These are phyloP conservation scores for Troides helena DNA, from an alignment of 2,888 invertebrate species.

Conservation along the genomic window DNA sequence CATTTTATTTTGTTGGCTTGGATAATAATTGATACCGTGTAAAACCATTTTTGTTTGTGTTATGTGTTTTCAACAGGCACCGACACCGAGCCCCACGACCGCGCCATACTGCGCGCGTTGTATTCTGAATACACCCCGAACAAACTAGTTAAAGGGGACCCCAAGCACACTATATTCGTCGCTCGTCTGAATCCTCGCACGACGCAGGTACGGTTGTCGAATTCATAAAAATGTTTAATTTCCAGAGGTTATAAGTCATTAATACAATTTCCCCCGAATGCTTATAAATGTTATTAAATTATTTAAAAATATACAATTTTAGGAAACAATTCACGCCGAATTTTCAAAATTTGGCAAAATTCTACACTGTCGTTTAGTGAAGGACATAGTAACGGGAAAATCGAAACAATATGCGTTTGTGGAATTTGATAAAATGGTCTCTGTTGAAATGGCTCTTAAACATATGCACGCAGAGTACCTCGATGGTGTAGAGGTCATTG, in stretches of 20 bases:
- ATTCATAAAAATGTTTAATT: neutral
- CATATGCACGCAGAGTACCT: constrained; percentile 81
- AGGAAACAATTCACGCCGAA: constrained; percentile 77
- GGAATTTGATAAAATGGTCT: constrained; percentile 84
- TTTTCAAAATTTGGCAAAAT: constrained; percentile 85
- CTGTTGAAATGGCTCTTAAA: constrained; percentile 82
- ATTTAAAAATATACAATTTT: constrained; percentile 30
- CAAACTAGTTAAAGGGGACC: constrained; percentile 83
- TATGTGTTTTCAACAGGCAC: constrained; percentile 70
- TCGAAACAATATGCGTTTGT: constrained; percentile 92
- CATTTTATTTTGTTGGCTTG: neutral
- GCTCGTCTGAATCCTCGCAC: constrained; percentile 85
- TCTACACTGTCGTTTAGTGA: constrained; percentile 82
- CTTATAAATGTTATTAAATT: no score
- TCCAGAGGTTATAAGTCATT: neutral
- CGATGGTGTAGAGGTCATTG: constrained; percentile 84
- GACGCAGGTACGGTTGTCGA: constrained; percentile 68
- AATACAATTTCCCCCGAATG: no score
- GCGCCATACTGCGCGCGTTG: constrained; percentile 86
- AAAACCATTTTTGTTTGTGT: neutral
- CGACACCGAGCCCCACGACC: constrained; percentile 90
- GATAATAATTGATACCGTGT: no score
- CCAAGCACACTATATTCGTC: constrained; percentile 87
- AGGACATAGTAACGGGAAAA: constrained; percentile 90
- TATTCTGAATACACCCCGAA: constrained; percentile 83